Base-by-base conservation (phyloP, 2,113 vertebrate species). In the Pleuronectes platessa region DNA sequence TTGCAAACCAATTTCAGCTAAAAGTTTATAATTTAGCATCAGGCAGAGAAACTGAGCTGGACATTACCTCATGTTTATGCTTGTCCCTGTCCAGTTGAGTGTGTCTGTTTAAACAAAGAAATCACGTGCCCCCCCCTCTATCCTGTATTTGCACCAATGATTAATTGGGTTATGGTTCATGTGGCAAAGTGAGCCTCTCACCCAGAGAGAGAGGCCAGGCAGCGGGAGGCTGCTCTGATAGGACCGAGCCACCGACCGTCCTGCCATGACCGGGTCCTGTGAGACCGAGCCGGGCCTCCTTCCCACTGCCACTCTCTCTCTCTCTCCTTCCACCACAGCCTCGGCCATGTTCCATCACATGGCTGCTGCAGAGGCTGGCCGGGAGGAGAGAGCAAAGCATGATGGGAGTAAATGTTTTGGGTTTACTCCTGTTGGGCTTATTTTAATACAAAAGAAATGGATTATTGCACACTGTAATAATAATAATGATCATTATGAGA, bases 111-210 rank as follows among this genome's bases (percentile, higher is more conserved):
- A 68, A 42, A 82, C 64, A 65, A 72, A 67, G 45, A 72, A 51
- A 67, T 24, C 56, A 73, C 79, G 66, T 64, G 58, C 49, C 49
- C 37, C 66, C 66, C 59, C 62, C 40, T 24, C 54, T 71, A 79
- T 81, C 56, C 54, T 56, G 37, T 56, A 74, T 78, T 74, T 81
- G 75, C 76, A 79, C 71, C 74, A 68, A 27, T 88, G 81, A 89
- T 87, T 83, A 88, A 83, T 80, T 85, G 68, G 80, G 80, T 89
- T 84, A 87, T n/a, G 78, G 83, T 88, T 85, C 72, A 85, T 78
- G 73, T 76, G 78, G 79, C 67, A 77, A 76, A 84, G 74, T 84
- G 47, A 71, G 66, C 72, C 37, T 73, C 68, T 64, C 56, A 13
- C 58, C 42, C 79, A 71, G 65, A 56, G 24, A 24, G 72, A 73